Conservation (phyloP, 2,888 invertebrate genomes). For the Stenodera caucasica region DNA sequence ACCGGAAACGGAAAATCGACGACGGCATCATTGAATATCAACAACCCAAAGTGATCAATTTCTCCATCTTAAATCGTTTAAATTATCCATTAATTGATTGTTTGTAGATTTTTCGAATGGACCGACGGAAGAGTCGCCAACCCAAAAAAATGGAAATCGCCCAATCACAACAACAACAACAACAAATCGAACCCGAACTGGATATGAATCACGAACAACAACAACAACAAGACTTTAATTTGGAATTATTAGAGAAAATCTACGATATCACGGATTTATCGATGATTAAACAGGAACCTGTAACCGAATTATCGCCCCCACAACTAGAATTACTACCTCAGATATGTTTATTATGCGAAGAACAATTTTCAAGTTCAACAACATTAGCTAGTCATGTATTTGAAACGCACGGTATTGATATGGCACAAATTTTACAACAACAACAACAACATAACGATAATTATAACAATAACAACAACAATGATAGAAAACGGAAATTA, state of each 20-base stretch:
- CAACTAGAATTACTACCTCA: constrained; percentile 42
- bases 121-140: constrained; percentile 17
- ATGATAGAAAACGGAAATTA: constrained; percentile 50
- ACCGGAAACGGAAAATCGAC: constrained; percentile 45
- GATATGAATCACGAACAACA: constrained; percentile 22
- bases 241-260: neutral
- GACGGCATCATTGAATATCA: constrained; percentile 25
- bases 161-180: constrained; percentile 49
- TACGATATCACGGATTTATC: neutral
- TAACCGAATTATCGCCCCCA: neutral
- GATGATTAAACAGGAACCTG: neutral
- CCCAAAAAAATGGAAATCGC: constrained; percentile 43
- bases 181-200: constrained; percentile 53
- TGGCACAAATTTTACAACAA: constrained; percentile 45
- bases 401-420: constrained; percentile 59
- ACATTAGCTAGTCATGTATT: constrained; percentile 59
- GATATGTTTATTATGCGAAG: constrained; percentile 59
- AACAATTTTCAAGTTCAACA: constrained; percentile 55
- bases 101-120: neutral
- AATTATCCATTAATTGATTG: neutral
- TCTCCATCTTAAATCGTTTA: neutral
- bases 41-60: neutral
- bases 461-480: constrained; percentile 12
- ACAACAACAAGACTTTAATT: neutral
- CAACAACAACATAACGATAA: constrained; percentile 15